Base-by-base conservation (phyloP, 2,797 vertebrate species). In the Paguma larvata region DNA sequence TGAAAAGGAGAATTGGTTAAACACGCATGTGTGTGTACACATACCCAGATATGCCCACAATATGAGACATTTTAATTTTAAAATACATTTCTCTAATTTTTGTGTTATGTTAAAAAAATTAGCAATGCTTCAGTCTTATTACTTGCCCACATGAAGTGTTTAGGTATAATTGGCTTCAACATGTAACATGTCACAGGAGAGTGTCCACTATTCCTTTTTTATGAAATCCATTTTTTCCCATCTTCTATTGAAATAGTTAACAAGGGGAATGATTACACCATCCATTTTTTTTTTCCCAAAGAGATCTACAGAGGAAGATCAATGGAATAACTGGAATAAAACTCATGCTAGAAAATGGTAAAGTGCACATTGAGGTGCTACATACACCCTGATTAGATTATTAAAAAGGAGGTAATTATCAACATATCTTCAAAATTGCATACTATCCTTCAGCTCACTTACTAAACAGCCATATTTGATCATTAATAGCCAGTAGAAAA, bases 181-280 rank as follows among this genome's bases (percentile, higher is more conserved):
- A 88, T 92, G 96, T 89, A 85, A 82, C 48, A 63, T 25, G 8
- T 67, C 80, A 16, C 12, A 77, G 11, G 25, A 75, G 82, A 84
- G 12, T 88, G 68, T 86, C 15, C 73, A 53, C 48, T 65, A 91
- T 46, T 10, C 9, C 84, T 44, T 56, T 87, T 79, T 85, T 68
- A 87, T 87, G 21, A 94, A 97, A 84, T 1, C 63, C 2, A 82
- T 73, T 96, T 96, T 46, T 46, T 92, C 68, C 16, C n/a, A 68
- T 75, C 91, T 96, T 87, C 53, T 62, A 12, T 48, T 85, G n/a
- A 78, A 92, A 85, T 82, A 95, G 84, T 95, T 78, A 94, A 10
- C 65, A 95, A 80, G 41, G 93, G 10, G 4, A 80, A 92, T 82
- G 65, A 93, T 93, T 48, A 23, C 41, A 30, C n/a, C 65, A 79